phyloP scores from a whole-genome alignment of 2,797 vertebrate genomes.

The Sarcoramphus papa region DNA sequence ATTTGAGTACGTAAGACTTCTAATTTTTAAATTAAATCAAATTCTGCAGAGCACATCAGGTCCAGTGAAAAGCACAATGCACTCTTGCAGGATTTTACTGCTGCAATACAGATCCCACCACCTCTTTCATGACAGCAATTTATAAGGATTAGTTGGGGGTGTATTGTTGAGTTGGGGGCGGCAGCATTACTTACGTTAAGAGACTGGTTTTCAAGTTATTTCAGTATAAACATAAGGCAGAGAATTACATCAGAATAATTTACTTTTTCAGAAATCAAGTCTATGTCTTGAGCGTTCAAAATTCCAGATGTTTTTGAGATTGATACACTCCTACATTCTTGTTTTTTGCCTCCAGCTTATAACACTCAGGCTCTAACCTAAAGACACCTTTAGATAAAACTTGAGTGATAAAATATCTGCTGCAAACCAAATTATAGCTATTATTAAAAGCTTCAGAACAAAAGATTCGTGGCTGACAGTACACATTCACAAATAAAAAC shows the following conservation, averaged over 20 bases:
- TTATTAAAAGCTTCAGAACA: background rate
- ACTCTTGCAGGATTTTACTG: background rate
- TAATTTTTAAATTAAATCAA: constrained; percentile 4
- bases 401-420: background rate
- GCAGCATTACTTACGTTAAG: background rate
- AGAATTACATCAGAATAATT: background rate
- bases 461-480: background rate
- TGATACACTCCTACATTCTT: background rate
- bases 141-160: background rate
- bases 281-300: background rate
- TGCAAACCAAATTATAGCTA: background rate
- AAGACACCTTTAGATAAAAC: background rate
- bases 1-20: background rate
- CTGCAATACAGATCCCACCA: background rate
- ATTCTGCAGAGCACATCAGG: background rate
- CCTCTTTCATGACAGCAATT: background rate
- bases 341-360: background rate
- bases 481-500: background rate
- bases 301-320: background rate
- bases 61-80: background rate
- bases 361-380: background rate
- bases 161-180: background rate
- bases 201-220: background rate
- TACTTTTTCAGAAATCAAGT: background rate
- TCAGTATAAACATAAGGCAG: background rate